A percentile compares a stretch with the other conserved stretches of the same genome.
Evolutionary conservation across 2,888 invertebrate species (phyloP).

Genomic region (Suillia variegata): DNA sequence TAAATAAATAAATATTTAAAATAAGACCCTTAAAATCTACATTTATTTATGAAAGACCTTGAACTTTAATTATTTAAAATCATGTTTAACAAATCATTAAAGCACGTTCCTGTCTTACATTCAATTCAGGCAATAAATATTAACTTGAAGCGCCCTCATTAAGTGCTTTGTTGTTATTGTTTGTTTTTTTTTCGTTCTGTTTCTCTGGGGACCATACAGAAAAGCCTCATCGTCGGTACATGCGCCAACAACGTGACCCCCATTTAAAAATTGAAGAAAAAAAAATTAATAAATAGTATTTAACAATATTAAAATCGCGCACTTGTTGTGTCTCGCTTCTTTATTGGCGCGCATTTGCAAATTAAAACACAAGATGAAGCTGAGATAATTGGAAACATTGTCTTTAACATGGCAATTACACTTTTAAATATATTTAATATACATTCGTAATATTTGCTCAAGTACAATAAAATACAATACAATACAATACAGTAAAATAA

Average conservation of each 20-base stretch:
- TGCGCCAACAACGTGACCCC: slow-evolving; percentile 17
- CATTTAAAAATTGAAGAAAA: slow-evolving; percentile 24
- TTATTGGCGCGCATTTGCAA: neutral
- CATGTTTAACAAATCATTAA: slow-evolving; percentile 57
- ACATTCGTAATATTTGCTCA: neutral
- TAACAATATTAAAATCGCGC: too few species aligned
- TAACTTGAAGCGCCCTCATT: too few species aligned
- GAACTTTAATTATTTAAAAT: slow-evolving; percentile 51
- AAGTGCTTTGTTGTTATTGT: too few species aligned
- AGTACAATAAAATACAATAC: too few species aligned
- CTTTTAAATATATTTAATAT: neutral
- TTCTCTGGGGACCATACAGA: too few species aligned
- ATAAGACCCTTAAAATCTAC: slow-evolving; percentile 12
- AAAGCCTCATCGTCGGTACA: too few species aligned
- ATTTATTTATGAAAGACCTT: slow-evolving; percentile 46
- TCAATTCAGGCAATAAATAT: too few species aligned
- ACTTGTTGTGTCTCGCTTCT: neutral
- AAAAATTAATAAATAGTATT: too few species aligned
- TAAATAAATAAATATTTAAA: slow-evolving; percentile 8
- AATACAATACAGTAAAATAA: too few species aligned
- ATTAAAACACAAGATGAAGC: neutral
- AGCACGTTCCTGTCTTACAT: slow-evolving; percentile 34
- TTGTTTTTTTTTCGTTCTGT: too few species aligned
- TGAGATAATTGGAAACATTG: neutral
- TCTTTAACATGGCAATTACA: neutral